phyloP scores from a whole-genome alignment of 2,888 invertebrate species.

The Pseudeuparius sepicola region DNA sequence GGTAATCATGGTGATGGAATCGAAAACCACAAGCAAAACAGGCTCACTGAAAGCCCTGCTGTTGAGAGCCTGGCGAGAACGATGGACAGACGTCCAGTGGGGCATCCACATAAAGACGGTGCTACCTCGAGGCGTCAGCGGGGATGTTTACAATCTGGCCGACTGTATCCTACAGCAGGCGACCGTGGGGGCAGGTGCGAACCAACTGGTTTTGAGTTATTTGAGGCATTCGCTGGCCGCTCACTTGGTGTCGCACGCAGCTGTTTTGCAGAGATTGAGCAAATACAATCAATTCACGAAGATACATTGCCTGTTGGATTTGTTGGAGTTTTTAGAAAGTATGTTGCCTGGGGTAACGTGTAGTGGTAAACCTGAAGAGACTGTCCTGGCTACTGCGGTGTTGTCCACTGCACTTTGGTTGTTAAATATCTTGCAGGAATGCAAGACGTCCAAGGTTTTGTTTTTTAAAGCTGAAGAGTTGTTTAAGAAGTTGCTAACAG shows the following conservation, averaged over 20 bases:
- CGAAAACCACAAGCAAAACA: conserved; percentile 74
- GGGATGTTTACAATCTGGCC: conserved; percentile 86
- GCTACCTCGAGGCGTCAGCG: conserved; percentile 76
- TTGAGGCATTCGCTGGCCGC: conserved; percentile 85
- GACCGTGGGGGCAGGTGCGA: conserved; percentile 85
- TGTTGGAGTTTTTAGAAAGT: conserved; percentile 76
- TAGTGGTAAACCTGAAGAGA: conserved; percentile 80
- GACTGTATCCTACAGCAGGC: conserved; percentile 92
- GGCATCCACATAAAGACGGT: conserved; percentile 90
- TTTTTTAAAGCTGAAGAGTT: conserved; percentile 55
- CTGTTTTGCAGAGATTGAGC: conserved; percentile 77
- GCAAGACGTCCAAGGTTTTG: conserved; percentile 38
- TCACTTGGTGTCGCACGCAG: conserved; percentile 84
- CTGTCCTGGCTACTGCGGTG: conserved; percentile 72
- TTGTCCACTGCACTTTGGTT: conserved; percentile 75
- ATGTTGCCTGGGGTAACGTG: conserved; percentile 51
- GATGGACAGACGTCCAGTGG: conserved; percentile 95
- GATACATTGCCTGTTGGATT: conserved; percentile 76
- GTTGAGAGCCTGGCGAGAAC: conserved; percentile 84
- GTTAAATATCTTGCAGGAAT: conserved; percentile 57
- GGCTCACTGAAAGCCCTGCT: conserved; percentile 70
- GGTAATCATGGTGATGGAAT: conserved; percentile 51
- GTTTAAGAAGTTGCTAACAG: conserved; percentile 50
- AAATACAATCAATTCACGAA: conserved; percentile 76
- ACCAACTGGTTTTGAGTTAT: conserved; percentile 83